Conservation (phyloP, 64 coral and sea anemone genomes). For the Dendrophyllia cribrosa region DNA sequence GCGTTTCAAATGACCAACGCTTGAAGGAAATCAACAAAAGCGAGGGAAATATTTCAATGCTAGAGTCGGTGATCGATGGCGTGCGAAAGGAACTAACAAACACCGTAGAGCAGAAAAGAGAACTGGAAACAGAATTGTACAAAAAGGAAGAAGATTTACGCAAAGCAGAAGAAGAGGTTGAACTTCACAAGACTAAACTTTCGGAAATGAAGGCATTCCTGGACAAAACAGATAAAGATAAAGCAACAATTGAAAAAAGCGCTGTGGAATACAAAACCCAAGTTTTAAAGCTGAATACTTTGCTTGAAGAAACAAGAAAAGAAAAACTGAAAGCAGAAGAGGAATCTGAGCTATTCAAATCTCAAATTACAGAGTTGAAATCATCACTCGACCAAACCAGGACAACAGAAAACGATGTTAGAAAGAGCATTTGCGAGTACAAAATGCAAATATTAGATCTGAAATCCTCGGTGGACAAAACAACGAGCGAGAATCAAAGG, state of each 20-base stretch:
- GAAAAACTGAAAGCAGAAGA: neutral
- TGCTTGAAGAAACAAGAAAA: neutral
- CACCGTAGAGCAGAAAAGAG: neutral
- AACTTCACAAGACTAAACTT: neutral
- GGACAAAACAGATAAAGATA: neutral
- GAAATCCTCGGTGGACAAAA: neutral
- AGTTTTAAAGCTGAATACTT: neutral
- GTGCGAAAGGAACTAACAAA: neutral
- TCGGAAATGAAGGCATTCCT: neutral
- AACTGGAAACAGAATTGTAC: slow-evolving; percentile 2
- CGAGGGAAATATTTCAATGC: neutral
- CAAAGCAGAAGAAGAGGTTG: neutral
- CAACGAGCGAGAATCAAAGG: neutral
- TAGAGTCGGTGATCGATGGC: neutral
- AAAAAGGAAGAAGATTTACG: slow-evolving; percentile 16
- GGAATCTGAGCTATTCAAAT: neutral
- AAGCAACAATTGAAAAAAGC: neutral
- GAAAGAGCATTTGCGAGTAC: neutral
- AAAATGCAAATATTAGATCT: slow-evolving; percentile 3
- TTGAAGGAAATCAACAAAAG: neutral
- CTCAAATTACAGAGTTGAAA: neutral
- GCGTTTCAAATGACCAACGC: neutral
- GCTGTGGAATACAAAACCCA: neutral
- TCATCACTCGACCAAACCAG: neutral
- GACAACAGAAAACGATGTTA: neutral